Percentiles rank a stretch among this genome's conserved stretches.
Conservation (phyloP, 2,113 vertebrate genomes). For the Mustela nigripes region DNA sequence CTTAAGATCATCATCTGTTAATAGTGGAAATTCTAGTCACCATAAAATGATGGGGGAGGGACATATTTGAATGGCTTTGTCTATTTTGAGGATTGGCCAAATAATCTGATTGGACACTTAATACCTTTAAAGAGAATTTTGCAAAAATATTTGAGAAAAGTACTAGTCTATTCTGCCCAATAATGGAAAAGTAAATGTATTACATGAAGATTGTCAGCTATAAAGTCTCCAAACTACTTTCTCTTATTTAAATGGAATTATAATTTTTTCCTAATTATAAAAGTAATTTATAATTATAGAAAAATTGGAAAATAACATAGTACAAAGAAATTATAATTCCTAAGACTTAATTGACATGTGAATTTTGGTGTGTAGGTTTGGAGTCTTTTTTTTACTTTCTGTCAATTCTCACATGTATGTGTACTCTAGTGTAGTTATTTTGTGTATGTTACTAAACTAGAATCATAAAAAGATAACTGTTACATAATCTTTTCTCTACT, state of each 20-base stretch:
- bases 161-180: not conserved
- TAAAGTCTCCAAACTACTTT: not conserved
- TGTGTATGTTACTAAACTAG: not conserved
- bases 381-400: not conserved
- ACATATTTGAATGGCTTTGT: not conserved
- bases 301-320: not conserved
- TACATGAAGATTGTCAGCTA: not conserved
- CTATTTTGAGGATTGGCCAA: not conserved
- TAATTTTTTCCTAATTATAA: not conserved
- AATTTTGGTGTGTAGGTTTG: not conserved
- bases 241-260: not conserved
- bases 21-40: not conserved
- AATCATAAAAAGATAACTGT: not conserved
- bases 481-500: not conserved
- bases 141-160: conserved; percentile 10
- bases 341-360: not conserved
- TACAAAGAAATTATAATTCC: not conserved
- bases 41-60: not conserved
- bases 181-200: not conserved
- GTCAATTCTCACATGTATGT: not conserved
- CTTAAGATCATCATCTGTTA: not conserved
- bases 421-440: not conserved
- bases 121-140: not conserved
- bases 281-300: not conserved
- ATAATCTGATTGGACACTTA: not conserved